Base-by-base conservation (phyloP, 1,140 invertebrate genomes). In the Heliconius himera region DNA sequence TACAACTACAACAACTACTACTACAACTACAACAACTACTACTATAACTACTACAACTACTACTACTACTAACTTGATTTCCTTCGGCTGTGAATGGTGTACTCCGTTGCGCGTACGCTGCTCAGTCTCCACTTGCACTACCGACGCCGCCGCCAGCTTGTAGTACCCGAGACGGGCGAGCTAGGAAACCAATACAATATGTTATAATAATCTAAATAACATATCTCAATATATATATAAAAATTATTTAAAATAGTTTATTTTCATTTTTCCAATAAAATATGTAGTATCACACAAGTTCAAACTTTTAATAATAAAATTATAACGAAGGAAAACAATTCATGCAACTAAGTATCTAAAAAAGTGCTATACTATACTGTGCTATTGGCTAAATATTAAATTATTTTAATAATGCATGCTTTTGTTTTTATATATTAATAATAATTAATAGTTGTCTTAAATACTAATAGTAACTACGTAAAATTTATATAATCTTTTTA, bases 81-180 rank as follows among this genome's bases (percentile, higher is more conserved):
- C 92, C 77, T 92, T 94, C 22, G 90, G 89, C 26, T 87, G 85
- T 18, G 88, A 82, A 22, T 88, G 87, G 71, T 89, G 86, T 11
- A 93, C 82, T 36, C 94, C 94, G 91, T 95, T 95, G 81, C 91
- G 92, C 79, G 91, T 70, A 83, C 91, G 88, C 87, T 90, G 88
- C 84, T 91, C 93, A 70, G 88, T 89, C 78, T 93, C 89, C 8
- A 84, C 85, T 79, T 90, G 90, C 80, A 89, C 92, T 5, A 91
- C 91, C 70, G 92, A 94, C 86, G 92, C 91, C 73, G 92, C 94
- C 87, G 93, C 90, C 93, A 95, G 90, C 80, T 95, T 95, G 91
- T 94, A 94, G 86, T 94, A 95, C 87, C 94, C 94, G 83, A 95
- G 89, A 60, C 94, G 93, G 88, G 94, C 89, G 77, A 95, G 89